These are phyloP conservation scores for Achatina immaculata DNA, from an alignment of 1,140 invertebrate species.

Conservation along the genomic window DNA sequence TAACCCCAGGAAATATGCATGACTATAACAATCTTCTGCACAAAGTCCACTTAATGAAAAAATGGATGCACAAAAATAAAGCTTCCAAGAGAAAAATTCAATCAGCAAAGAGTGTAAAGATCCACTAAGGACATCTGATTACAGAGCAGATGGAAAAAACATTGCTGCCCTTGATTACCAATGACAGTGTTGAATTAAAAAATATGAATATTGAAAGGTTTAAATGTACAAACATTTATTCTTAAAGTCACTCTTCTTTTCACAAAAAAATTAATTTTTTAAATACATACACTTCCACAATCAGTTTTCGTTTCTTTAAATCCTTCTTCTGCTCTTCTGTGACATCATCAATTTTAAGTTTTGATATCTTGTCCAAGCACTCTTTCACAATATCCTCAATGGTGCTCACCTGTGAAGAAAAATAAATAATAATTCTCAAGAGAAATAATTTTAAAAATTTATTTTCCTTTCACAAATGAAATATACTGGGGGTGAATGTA, in stretches of 20 bases:
- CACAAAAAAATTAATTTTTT: neutral
- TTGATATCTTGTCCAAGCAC: slow-evolving; percentile 78
- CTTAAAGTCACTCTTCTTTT: neutral
- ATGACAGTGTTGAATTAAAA: no score
- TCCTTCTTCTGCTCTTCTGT: slow-evolving; percentile 82
- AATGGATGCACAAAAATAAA: no score
- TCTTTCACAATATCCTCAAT: slow-evolving; percentile 84
- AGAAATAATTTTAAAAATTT: neutral
- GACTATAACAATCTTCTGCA: no score
- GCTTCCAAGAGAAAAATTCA: no score
- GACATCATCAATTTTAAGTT: slow-evolving; percentile 73
- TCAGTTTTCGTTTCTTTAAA: slow-evolving; percentile 95
- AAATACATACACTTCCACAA: slow-evolving; percentile 82
- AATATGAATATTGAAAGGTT: no score
- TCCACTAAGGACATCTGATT: no score
- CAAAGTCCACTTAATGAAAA: no score
- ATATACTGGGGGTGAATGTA: no score
- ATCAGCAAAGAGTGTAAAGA: no score
- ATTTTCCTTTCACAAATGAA: neutral
- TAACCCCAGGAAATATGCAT: no score
- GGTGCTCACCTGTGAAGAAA: slow-evolving; percentile 73
- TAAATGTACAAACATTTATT: neutral
- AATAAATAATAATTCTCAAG: neutral
- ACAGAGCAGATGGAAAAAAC: no score
- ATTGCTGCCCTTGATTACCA: no score